A percentile compares a stretch with the other conserved stretches of the same genome.
These are phyloP conservation scores for Sipha maydis DNA, from an alignment of 2,888 invertebrate genomes.

Conservation along the genomic window DNA sequence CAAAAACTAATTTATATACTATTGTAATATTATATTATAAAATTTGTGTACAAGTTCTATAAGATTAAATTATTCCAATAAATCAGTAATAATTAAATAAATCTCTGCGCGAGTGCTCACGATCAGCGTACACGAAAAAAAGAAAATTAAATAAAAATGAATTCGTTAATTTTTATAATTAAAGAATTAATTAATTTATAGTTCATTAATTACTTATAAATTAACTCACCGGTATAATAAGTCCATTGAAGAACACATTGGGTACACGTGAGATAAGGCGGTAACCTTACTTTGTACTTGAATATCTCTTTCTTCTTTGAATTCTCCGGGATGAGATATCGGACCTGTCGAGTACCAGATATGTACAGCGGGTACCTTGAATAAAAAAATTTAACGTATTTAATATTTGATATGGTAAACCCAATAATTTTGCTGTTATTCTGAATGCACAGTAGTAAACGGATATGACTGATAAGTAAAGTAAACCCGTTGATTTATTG, in stretches of 20 bases:
- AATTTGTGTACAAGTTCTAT: not conserved
- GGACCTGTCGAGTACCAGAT: constrained; percentile 78
- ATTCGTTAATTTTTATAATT: too few relatives aligned
- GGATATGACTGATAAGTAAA: not conserved
- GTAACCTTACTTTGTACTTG: constrained; percentile 80
- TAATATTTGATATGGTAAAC: not conserved
- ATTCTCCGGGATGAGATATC: constrained; percentile 78
- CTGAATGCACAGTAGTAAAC: not conserved
- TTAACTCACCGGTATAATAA: constrained; percentile 79
- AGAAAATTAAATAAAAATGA: too few relatives aligned
- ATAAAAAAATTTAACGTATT: not conserved
- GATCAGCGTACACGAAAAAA: not conserved
- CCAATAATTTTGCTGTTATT: not conserved
- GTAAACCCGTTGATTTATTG: not conserved
- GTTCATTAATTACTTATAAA: not conserved
- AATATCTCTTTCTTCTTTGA: constrained; percentile 75
- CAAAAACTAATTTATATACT: not conserved
- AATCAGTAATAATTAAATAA: not conserved
- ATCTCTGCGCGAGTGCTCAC: too few relatives aligned
- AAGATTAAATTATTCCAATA: not conserved
- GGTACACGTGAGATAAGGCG: constrained; percentile 84
- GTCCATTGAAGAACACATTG: constrained; percentile 95
- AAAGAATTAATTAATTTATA: too few relatives aligned
- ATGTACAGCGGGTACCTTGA: constrained; percentile 78
- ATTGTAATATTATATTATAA: not conserved